Percentiles rank a stretch among this genome's conserved stretches.
phyloP scores from a whole-genome alignment of 2,113 vertebrate genomes.

The Callospermophilus lateralis region DNA sequence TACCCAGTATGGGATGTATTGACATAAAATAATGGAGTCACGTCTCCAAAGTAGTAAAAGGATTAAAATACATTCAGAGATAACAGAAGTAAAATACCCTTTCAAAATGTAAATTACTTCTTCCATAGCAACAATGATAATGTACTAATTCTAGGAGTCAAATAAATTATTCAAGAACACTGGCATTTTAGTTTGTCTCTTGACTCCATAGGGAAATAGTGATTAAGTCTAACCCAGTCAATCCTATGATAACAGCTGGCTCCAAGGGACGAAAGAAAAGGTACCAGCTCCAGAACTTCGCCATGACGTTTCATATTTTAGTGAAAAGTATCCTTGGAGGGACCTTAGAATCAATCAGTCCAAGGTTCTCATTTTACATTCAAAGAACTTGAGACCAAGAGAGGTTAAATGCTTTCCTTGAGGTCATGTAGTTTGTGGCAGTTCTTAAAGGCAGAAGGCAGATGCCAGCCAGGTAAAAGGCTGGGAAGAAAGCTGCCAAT shows the following conservation, averaged over 20 bases:
- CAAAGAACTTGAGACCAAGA: slow-evolving; percentile 15
- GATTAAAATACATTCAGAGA: slow-evolving; percentile 80
- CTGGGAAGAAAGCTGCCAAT: slow-evolving; percentile 27
- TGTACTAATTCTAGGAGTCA: slow-evolving; percentile 79
- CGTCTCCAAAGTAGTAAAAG: slow-evolving; percentile 63
- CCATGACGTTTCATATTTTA: slow-evolving; percentile 61
- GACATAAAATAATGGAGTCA: slow-evolving; percentile 77
- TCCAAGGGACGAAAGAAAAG: slow-evolving; percentile 42
- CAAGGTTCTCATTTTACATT: slow-evolving; percentile 30
- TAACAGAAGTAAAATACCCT: slow-evolving; percentile 77
- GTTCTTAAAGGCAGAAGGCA: slow-evolving; percentile 31
- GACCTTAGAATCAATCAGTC: slow-evolving; percentile 28
- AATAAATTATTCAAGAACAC: slow-evolving; percentile 83
- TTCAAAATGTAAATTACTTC: slow-evolving; percentile 84
- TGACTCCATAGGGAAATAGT: slow-evolving; percentile 73
- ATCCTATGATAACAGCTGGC: slow-evolving; percentile 76
- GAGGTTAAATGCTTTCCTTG: slow-evolving; percentile 50
- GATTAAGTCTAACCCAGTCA: slow-evolving; percentile 74
- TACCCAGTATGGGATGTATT: slow-evolving; percentile 38
- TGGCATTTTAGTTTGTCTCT: slow-evolving; percentile 78
- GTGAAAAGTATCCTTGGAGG: slow-evolving; percentile 52
- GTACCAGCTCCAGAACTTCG: slow-evolving; percentile 61
- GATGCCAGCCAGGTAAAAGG: not conserved
- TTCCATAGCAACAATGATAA: slow-evolving; percentile 79
- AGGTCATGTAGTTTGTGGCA: slow-evolving; percentile 39